Evolutionary conservation across 1,140 invertebrate genomes (phyloP).

Genomic region (Trichonephila clavipes): DNA sequence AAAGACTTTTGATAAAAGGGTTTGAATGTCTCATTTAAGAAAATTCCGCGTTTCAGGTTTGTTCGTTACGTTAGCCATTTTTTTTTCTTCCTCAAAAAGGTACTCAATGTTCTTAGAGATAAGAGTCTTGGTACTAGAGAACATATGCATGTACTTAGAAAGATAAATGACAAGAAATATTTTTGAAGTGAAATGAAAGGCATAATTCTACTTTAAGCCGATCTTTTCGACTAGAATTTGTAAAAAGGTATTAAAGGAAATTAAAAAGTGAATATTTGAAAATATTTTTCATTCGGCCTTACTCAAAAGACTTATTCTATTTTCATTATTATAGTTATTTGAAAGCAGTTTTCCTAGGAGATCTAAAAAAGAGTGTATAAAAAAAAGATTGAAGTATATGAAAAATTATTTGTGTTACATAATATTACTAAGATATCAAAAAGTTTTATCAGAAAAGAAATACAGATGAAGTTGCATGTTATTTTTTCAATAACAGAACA

Average conservation of each 20-base stretch:
- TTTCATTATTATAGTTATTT: not conserved
- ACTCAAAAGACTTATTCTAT: not conserved
- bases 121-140: slow-evolving; percentile 9
- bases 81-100: not conserved
- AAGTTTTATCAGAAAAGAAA: too few species aligned
- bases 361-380: too few species aligned
- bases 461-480: too few species aligned
- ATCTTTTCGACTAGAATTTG: not conserved
- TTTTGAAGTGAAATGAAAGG: not conserved
- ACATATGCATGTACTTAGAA: not conserved
- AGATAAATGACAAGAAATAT: not conserved
- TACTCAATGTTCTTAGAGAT: not conserved
- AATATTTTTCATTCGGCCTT: not conserved
- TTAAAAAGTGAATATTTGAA: not conserved
- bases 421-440: too few species aligned
- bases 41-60: slow-evolving; percentile 32
- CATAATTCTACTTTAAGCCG: not conserved
- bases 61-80: not conserved
- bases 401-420: too few species aligned
- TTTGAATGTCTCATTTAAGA: slow-evolving; percentile 47
- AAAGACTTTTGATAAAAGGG: slow-evolving; percentile 55
- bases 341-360: too few species aligned
- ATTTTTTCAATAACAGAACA: too few species aligned
- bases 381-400: too few species aligned
- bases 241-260: not conserved